phyloP scores from a whole-genome alignment of 2,113 vertebrate genomes.

The Pongo abelii region DNA sequence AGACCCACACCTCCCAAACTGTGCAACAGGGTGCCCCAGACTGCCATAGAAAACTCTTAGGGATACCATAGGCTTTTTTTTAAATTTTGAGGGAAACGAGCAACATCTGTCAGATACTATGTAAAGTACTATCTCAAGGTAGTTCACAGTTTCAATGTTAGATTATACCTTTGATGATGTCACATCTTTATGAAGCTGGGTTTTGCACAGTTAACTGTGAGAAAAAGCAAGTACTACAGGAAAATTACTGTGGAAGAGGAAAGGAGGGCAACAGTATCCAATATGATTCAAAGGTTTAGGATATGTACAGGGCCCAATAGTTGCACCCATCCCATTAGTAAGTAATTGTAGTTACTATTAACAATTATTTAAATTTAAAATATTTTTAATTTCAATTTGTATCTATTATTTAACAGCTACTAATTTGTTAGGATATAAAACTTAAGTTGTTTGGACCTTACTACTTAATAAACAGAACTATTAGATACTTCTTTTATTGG shows the following conservation, averaged over 20 bases:
- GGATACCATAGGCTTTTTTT: neutral
- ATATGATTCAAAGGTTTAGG: neutral
- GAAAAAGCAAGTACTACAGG: neutral
- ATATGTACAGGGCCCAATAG: neutral
- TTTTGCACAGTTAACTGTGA: neutral
- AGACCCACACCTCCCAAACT: neutral
- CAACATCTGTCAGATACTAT: neutral
- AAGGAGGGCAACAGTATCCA: neutral
- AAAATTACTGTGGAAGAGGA: neutral
- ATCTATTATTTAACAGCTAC: neutral
- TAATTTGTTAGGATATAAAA: neutral
- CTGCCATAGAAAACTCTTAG: neutral
- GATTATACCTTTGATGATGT: neutral
- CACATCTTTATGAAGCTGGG: neutral
- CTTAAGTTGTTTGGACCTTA: neutral
- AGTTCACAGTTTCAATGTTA: neutral
- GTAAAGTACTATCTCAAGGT: neutral
- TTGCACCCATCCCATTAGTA: neutral
- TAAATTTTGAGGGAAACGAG: neutral
- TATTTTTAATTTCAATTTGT: neutral
- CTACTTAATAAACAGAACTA: conserved; percentile 6
- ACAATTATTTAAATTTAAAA: conserved; percentile 4
- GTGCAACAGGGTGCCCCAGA: neutral
- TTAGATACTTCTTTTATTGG: neutral
- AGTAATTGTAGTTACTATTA: neutral